Evolutionary conservation across 2,888 invertebrate genomes (phyloP).

Genomic region (Mimas tiliae): DNA sequence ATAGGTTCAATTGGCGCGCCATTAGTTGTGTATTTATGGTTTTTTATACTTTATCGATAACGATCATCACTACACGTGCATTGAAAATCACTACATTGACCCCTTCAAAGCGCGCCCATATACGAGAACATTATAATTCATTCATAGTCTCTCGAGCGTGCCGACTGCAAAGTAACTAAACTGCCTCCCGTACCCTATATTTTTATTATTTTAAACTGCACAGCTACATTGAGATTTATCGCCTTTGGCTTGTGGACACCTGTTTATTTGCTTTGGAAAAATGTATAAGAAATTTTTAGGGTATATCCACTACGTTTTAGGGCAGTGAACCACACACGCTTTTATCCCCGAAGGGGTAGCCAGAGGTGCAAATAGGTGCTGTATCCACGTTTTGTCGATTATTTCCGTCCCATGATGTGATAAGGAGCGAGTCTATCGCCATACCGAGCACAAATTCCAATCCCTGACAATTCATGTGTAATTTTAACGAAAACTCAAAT

Average conservation of each 20-base stretch:
- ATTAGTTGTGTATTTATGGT: neutral
- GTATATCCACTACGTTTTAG: neutral
- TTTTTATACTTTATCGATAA: neutral
- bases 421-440: too few relatives aligned
- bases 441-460: too few relatives aligned
- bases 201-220: constrained; percentile 77
- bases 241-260: constrained; percentile 24
- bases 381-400: too few relatives aligned
- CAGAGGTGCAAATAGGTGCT: too few relatives aligned
- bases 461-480: too few relatives aligned
- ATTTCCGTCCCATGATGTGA: too few relatives aligned
- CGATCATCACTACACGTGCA: neutral
- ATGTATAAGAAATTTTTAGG: neutral
- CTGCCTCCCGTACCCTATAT: constrained; percentile 49
- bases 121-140: constrained; percentile 63
- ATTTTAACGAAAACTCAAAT: too few relatives aligned
- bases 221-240: constrained; percentile 61
- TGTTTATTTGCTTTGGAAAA: constrained; percentile 22
- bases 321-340: too few relatives aligned
- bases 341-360: too few relatives aligned
- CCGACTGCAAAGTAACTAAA: constrained; percentile 79
- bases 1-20: neutral
- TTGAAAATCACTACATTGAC: constrained; percentile 35
- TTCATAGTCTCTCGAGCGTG: constrained; percentile 82
- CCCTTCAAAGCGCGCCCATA: constrained; percentile 57